Base-by-base conservation (phyloP, 2,888 invertebrate species). In the Caenorhabditis doughertyi region DNA sequence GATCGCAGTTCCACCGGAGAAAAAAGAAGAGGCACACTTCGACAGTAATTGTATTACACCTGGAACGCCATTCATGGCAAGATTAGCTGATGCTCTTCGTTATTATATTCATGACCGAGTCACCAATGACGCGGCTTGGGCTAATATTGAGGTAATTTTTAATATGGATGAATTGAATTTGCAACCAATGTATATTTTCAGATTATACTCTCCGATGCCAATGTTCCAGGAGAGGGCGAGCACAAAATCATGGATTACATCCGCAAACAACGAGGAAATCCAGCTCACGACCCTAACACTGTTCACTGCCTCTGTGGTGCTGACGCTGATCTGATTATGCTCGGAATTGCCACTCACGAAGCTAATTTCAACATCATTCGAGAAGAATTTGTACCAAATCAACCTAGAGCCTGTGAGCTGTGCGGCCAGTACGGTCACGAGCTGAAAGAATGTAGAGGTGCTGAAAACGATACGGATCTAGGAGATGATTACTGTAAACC, bases 161-260 rank as follows among this genome's bases (percentile, higher is more conserved):
- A 5, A 42, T 35, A 9, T 9, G 35, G n/a, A n/a, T n/a, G n/a
- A n/a, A n/a, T n/a, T n/a, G n/a, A n/a, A n/a, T n/a, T n/a, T n/a
- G n/a, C n/a, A n/a, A 23, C 49, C 0, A 29, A 21, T 18, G 0
- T 27, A n/a, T 21, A 16, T 39, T 80, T 87, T 18, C 68, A 91
- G 89, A 93, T 94, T 32, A 96, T 99, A 89, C 94, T 99, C n/a
- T 98, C 98, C 2, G 99, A 99, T 93, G 98, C 99, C 0, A 99
- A 98, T 93, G 97, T 96, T 5, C 97, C 97, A 0, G 97, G 97
- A 7, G 97, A 97, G 93, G 97, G 99, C 0, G 99, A 99, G 93
- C 99, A 99, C 92, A 99, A 99, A 93, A 98, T 99, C 89, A 99
- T 99, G 98, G 98, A 99, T 93, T 99, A 95, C 92, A 97, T 99